Evolutionary conservation across 2,113 vertebrate genomes (phyloP), one percentile per base, ranked within the genome.

Genomic region (Phaethon lepturus): DNA sequence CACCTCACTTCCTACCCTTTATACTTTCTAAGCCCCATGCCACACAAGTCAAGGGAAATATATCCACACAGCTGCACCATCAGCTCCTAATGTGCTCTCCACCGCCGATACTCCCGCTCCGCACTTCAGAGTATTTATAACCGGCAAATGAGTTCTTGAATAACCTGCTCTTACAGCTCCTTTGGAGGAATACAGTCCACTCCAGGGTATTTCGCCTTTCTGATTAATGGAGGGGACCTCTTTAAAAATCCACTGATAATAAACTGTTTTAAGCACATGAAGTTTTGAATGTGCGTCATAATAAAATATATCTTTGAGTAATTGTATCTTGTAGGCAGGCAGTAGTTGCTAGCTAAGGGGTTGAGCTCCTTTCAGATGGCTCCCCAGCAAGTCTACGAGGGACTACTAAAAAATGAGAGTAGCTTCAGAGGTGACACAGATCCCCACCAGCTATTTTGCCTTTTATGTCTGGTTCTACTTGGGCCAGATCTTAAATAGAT

Each of bases 1-100:
- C 98, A 99, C 98, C 95, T 97, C 97, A 98, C 98, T 99, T 98
- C 97, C 97, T 97, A 94, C 97, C 95, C 98, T 98, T 98, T 98
- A 98, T 98, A 98, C 97, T 97, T 97, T 97, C 97, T 98, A 97
- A 97, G 97, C 96, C 93, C 90, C 60, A 60, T 95, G 94, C 98
- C 98, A 99, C 98, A 98, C 98, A 99, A 98, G 98, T 98, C 96
- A 98, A 98, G 98, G 95, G 97, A 98, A 98, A 97, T 97, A 90
- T 91, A 97, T 97, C 84, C 93, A 98, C 92, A 78, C 98, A 98
- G 98, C 98, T 98, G 98, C 90, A 86, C 97, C 79, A 87, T 67
- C 83, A 90, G 88, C 59, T 92, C 94, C 84, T 92, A 96, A 88
- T 56, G 82, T 47, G 86, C 88, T 93, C 66, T 90, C 90, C 64